Base-by-base conservation (phyloP, 30 jellyfish, hydroid and myxozoan genomes). In the Pelagia noctiluca region DNA sequence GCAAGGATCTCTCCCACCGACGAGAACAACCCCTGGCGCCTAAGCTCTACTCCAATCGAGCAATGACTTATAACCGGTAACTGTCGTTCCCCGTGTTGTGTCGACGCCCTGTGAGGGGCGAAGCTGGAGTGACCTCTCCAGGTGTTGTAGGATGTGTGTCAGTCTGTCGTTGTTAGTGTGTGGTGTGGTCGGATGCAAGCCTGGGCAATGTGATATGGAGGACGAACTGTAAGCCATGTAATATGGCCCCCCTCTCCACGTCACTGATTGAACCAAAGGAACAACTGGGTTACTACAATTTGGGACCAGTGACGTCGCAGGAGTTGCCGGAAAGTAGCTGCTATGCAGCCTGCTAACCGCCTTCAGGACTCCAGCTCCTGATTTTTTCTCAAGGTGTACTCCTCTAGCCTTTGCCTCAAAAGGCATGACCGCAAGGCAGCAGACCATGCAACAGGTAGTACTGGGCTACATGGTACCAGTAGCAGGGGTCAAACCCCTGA, bases 1-100 rank as follows among this genome's bases (percentile, higher is more conserved):
- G 13, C 62, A 11, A 48, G 18, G n/a, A 48, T 48, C 62, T 48
- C 62, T 48, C 62, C 62, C 62, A 48, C 62, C 62, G 62, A 11
- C n/a, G 62, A n/a, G n/a, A 11, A n/a, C n/a, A 60, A 60, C 72
- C 72, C 72, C 35, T n/a, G 72, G 34, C 72, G 21, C 72, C 72
- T 10, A n/a, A 4, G 35, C 72, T n/a, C 19, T 60, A 60, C 22
- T 10, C 35, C 8, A n/a, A 26, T 60, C 5, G 22, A 60, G 5
- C 72, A 24, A 5, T 60, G 35, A n/a, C 22, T 60, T 60, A 60
- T 60, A n/a, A 60, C 30, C 72, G 72, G 72, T 60, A 60, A n/a
- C 72, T 60, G 72, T 8, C 21, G 11, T 24, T 60, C 21, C 72
- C 72, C 5, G 22, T 26, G 19, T 26, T n/a, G 72, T 60, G 62